These are phyloP conservation scores for Pachyramphus minor DNA, from an alignment of 2,113 vertebrate genomes.

Conservation along the genomic window DNA sequence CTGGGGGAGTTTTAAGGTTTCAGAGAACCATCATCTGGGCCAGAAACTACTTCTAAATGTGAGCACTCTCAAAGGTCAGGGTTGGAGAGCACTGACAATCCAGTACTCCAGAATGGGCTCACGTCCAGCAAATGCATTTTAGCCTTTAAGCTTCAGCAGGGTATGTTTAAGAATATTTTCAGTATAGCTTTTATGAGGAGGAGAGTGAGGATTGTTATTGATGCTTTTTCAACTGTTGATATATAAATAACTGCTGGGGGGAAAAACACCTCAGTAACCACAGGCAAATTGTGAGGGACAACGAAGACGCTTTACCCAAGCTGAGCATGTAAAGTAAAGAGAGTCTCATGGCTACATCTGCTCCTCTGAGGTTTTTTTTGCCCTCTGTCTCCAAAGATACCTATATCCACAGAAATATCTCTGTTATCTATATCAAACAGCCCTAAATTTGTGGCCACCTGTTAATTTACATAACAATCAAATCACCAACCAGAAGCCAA, in stretches of 20 bases:
- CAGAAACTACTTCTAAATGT: constrained; percentile 18
- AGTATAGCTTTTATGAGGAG: not conserved
- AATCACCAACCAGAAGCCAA: not conserved
- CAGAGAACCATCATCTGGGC: not conserved
- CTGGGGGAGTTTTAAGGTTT: constrained; percentile 9
- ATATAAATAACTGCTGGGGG: constrained; percentile 2
- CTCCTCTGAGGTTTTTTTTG: not conserved
- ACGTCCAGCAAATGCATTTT: constrained; percentile 2
- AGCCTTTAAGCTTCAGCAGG: not conserved
- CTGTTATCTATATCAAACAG: not conserved
- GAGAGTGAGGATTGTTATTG: not conserved
- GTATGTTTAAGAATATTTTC: constrained; percentile 18
- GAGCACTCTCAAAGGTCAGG: not conserved
- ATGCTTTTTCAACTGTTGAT: not conserved
- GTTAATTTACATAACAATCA: not conserved
- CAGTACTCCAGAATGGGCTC: not conserved
- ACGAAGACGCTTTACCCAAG: not conserved
- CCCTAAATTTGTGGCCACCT: not conserved
- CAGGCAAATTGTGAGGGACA: not conserved
- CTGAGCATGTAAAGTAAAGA: not conserved
- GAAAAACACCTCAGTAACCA: not conserved
- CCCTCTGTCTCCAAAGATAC: not conserved
- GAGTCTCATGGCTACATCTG: not conserved
- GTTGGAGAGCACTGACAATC: not conserved
- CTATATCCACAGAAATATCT: not conserved